Percentiles rank a stretch among this genome's conserved stretches.
phyloP scores from a whole-genome alignment of 2,888 invertebrate species.

The Halocaridina rubra region DNA sequence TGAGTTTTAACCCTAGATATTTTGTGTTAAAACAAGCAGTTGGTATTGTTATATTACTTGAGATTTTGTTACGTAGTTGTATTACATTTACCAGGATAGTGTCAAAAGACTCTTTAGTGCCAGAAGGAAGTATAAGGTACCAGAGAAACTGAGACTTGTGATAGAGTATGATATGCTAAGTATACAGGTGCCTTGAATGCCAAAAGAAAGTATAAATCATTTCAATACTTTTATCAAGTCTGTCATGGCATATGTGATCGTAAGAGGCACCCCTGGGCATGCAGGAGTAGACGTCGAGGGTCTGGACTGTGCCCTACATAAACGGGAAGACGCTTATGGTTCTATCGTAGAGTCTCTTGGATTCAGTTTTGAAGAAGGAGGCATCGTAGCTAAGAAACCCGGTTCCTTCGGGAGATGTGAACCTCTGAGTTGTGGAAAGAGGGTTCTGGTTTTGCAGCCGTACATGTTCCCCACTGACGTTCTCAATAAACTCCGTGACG shows the following conservation, averaged over 20 bases:
- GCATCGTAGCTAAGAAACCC: constrained; percentile 33
- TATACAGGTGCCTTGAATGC: too few species aligned
- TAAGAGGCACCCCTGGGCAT: constrained; percentile 34
- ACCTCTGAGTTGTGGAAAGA: constrained; percentile 12
- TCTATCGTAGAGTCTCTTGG: constrained; percentile 29
- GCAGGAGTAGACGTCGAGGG: constrained; percentile 49
- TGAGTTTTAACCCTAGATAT: too few species aligned
- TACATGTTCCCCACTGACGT: constrained; percentile 45
- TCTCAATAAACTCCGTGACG: constrained; percentile 19
- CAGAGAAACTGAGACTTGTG: too few species aligned
- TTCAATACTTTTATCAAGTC: too few species aligned
- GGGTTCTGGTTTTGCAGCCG: constrained; percentile 26
- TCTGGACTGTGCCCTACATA: constrained; percentile 11
- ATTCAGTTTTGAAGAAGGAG: constrained; percentile 20
- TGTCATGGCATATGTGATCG: constrained; percentile 19
- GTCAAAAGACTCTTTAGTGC: too few species aligned
- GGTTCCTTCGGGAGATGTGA: constrained; percentile 31
- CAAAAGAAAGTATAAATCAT: too few species aligned
- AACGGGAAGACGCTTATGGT: constrained; percentile 1
- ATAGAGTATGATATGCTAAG: too few species aligned
- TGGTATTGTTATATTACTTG: too few species aligned
- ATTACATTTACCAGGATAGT: too few species aligned
- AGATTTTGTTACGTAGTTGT: too few species aligned
- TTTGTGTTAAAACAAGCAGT: too few species aligned
- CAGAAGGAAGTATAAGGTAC: too few species aligned